These are phyloP conservation scores for Oncorhynchus nerka DNA, from an alignment of 2,113 vertebrate species.

Conservation along the genomic window DNA sequence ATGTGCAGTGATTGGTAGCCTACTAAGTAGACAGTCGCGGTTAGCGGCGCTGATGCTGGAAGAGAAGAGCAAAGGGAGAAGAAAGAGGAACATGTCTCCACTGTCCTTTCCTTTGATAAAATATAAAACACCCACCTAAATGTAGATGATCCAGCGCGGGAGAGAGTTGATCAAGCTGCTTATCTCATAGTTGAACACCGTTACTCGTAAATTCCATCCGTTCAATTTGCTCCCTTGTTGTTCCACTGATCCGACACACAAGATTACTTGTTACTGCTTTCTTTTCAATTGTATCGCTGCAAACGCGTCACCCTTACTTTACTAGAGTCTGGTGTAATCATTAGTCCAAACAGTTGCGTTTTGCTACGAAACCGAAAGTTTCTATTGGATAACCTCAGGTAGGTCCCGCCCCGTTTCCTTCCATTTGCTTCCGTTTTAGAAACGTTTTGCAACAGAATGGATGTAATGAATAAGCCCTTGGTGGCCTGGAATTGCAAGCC, in stretches of 20 bases:
- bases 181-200: slow-evolving; percentile 15
- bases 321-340: neutral
- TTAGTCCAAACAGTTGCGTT: too few relatives aligned
- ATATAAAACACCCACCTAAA: slow-evolving; percentile 56
- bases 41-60: slow-evolving; percentile 8
- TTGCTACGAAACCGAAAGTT: too few relatives aligned
- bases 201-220: slow-evolving; percentile 32
- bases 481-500: slow-evolving; percentile 15
- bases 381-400: too few relatives aligned
- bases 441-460: too few relatives aligned
- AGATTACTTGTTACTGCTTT: slow-evolving; percentile 21
- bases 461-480: neutral
- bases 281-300: slow-evolving; percentile 28
- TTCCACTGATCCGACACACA: slow-evolving; percentile 28
- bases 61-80: neutral
- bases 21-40: slow-evolving; percentile 25
- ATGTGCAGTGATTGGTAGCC: neutral
- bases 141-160: slow-evolving; percentile 40
- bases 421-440: too few relatives aligned
- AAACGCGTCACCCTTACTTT: slow-evolving; percentile 33
- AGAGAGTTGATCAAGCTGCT: slow-evolving; percentile 23
- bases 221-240: slow-evolving; percentile 8
- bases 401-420: too few relatives aligned
- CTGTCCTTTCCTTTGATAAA: slow-evolving; percentile 27
- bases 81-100: slow-evolving; percentile 1